These are phyloP conservation scores for Drosophila maculinotata DNA, from an alignment of 2,888 invertebrate genomes.

Conservation along the genomic window DNA sequence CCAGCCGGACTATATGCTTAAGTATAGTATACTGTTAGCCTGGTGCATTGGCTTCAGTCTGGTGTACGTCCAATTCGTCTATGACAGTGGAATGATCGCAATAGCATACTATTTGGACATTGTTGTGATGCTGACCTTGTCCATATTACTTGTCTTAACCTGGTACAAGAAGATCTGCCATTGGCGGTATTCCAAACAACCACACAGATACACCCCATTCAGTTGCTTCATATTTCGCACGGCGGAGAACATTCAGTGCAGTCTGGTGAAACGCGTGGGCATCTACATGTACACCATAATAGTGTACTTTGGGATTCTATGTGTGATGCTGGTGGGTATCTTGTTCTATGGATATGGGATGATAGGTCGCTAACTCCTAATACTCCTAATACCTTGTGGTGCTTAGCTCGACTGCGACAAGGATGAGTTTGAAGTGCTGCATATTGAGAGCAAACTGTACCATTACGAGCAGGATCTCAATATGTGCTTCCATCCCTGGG, in stretches of 20 bases:
- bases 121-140: conserved; percentile 64
- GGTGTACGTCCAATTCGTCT: conserved; percentile 86
- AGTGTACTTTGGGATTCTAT: conserved; percentile 86
- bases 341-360: not conserved
- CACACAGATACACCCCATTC: not conserved
- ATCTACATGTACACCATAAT: conserved; percentile 89
- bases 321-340: conserved; percentile 42
- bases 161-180: conserved; percentile 91
- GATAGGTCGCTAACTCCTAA: no score
- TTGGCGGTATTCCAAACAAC: conserved; percentile 85
- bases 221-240: conserved; percentile 45
- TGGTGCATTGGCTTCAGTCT: conserved; percentile 87
- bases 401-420: conserved; percentile 34
- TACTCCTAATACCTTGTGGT: no score
- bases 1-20: conserved; percentile 93
- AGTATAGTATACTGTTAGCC: conserved; percentile 90
- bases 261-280: conserved; percentile 87
- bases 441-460: conserved; percentile 53
- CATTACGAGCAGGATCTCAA: conserved; percentile 35
- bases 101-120: not conserved
- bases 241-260: conserved; percentile 87
- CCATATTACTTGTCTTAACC: conserved; percentile 88
- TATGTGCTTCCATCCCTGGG: conserved; percentile 83
- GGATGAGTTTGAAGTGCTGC: not conserved
- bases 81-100: rapidly evolving